Base-by-base conservation (phyloP, 2,888 invertebrate species). In the Disparrhopalites patrizii region DNA sequence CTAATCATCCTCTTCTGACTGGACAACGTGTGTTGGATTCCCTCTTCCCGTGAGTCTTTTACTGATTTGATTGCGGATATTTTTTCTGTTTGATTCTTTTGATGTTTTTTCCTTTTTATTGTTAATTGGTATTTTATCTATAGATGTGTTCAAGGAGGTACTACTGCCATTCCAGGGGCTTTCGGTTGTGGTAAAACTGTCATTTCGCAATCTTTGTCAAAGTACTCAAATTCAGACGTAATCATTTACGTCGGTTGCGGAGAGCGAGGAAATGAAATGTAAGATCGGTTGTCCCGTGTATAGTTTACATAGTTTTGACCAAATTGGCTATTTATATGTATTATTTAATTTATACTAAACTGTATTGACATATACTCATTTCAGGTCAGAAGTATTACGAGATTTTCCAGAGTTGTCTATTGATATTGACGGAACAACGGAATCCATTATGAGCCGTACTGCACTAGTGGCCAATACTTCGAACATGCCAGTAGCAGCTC, bases 131-230 rank as follows among this genome's bases (percentile, higher is more conserved):
- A 23, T 7, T n/a, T 43, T 51, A 23, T 52, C 76, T 77, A 0
- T 80, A 92, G 91, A 4, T 96, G 95, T 79, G 97, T 98, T 25
- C 96, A 96, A 82, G 98, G 98, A 71, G 98, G 98, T 72, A 98
- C 98, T 47, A 98, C 98, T 1, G 97, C 97, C 77, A 97, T 98
- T 82, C 97, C 97, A 77, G 98, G 99, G 67, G 99, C 99, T 78
- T 99, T 99, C 83, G 99, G 99, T 81, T 99, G 99, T 82, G 99
- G 99, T 77, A 99, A 99, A 85, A 99, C 99, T 81, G 99, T 99
- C 78, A 99, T 99, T 82, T 99, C 98, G 5, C 99, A 99, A 82
- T 93, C 99, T 1, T 84, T 99, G 69, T 99, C 98, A 77, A 99
- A 99, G 82, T 99, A 95, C 82, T 98, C 97, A 79, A 99, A 99